These are phyloP conservation scores for Protobothrops flavoviridis DNA, from an alignment of 2,113 vertebrate genomes.

Conservation along the genomic window DNA sequence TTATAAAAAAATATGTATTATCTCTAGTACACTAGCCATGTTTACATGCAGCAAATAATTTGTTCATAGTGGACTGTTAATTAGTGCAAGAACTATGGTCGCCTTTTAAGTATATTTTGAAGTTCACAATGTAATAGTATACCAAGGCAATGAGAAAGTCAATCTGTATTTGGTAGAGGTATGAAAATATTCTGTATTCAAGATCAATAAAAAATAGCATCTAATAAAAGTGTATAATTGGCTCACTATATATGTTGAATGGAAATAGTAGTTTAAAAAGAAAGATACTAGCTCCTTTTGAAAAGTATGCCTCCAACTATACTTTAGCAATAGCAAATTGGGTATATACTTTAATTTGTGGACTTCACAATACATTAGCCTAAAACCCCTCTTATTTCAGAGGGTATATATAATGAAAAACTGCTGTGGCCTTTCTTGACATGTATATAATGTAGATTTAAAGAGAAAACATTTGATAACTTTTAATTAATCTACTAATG, in stretches of 20 bases:
- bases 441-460: slow-evolving; percentile 83
- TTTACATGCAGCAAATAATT: slow-evolving; percentile 81
- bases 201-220: fast-evolving
- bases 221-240: fast-evolving
- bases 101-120: slow-evolving; percentile 69
- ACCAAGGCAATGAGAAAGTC: slow-evolving; percentile 59
- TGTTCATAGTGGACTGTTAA: slow-evolving; percentile 83
- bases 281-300: neutral
- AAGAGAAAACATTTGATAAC: slow-evolving; percentile 78
- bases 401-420: slow-evolving; percentile 79
- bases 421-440: slow-evolving; percentile 83
- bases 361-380: slow-evolving; percentile 74
- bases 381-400: slow-evolving; percentile 74
- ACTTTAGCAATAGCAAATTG: slow-evolving; percentile 59
- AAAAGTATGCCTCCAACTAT: slow-evolving; percentile 20
- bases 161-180: neutral
- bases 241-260: neutral
- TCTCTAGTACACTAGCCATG: slow-evolving; percentile 77
- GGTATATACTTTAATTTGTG: slow-evolving; percentile 64
- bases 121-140: slow-evolving; percentile 68
- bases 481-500: slow-evolving; percentile 54
- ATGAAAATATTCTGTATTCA: neutral
- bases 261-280: neutral
- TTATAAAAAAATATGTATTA: slow-evolving; percentile 79
- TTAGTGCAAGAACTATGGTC: slow-evolving; percentile 74